These are phyloP conservation scores for Agrotis segetum DNA, from an alignment of 2,888 invertebrate genomes.

Conservation along the genomic window DNA sequence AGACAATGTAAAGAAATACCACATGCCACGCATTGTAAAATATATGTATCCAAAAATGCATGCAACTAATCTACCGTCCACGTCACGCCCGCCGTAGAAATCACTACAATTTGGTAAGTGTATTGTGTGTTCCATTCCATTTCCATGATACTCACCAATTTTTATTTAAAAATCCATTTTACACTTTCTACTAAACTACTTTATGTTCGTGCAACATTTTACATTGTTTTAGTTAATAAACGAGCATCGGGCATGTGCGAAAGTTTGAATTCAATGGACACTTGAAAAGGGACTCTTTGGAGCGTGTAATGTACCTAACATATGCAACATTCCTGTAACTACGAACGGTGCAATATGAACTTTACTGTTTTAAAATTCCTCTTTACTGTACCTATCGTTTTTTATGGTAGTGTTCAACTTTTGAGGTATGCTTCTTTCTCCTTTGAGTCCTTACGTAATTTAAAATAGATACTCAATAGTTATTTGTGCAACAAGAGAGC, in stretches of 20 bases:
- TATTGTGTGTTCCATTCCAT: too few species aligned
- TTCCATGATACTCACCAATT: background rate
- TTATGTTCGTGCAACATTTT: background rate
- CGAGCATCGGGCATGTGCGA: background rate
- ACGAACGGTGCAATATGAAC: background rate
- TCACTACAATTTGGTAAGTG: too few species aligned
- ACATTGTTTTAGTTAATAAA: background rate
- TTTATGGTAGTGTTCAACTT: background rate
- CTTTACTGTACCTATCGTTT: background rate
- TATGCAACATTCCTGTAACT: conserved; percentile 1
- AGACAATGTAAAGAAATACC: too few species aligned
- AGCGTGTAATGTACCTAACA: conserved; percentile 9
- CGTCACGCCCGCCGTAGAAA: too few species aligned
- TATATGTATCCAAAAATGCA: too few species aligned
- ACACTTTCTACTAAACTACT: background rate
- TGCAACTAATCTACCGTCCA: too few species aligned
- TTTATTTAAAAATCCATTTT: background rate
- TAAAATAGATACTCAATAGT: too few species aligned
- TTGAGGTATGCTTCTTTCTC: too few species aligned
- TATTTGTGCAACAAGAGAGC: too few species aligned
- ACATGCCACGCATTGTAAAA: too few species aligned
- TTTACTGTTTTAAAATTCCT: background rate
- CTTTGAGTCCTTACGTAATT: too few species aligned
- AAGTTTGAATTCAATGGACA: background rate
- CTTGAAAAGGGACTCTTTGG: background rate